These are phyloP conservation scores for Myrmecobius fasciatus DNA, from an alignment of 2,113 vertebrate species.

Conservation along the genomic window DNA sequence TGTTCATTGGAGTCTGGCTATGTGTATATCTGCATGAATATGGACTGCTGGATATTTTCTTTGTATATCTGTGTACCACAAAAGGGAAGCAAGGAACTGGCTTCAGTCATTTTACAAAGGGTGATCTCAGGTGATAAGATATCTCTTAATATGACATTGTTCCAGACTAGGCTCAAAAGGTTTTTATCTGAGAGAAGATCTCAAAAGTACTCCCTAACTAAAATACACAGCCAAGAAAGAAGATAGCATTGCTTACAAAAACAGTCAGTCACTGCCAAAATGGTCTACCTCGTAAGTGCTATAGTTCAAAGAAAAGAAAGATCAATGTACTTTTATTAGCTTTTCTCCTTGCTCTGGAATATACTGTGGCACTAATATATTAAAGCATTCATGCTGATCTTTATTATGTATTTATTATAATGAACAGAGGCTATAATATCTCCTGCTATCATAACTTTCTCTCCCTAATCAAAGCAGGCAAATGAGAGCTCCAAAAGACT, in stretches of 20 bases:
- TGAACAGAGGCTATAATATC: not conserved
- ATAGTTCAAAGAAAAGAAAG: not conserved
- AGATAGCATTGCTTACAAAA: not conserved
- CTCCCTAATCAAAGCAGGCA: constrained; percentile 40
- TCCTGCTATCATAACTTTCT: constrained; percentile 23
- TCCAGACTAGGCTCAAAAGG: not conserved
- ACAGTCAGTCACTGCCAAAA: not conserved
- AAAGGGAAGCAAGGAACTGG: not conserved
- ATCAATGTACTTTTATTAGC: not conserved
- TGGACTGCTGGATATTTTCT: not conserved
- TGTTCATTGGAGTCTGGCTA: not conserved
- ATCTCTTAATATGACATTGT: not conserved
- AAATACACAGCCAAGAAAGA: not conserved
- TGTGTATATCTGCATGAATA: not conserved
- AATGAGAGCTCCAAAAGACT: not conserved
- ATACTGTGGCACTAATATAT: not conserved
- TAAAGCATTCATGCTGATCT: not conserved
- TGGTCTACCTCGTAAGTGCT: not conserved
- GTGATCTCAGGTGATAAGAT: not conserved
- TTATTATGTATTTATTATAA: constrained; percentile 22
- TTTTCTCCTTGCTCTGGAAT: not conserved
- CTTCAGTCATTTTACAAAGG: not conserved
- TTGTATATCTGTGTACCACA: not conserved
- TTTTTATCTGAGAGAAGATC: not conserved
- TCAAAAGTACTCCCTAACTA: not conserved